Conservation (phyloP, 2,797 vertebrate species). For the Pitangus sulphuratus region DNA sequence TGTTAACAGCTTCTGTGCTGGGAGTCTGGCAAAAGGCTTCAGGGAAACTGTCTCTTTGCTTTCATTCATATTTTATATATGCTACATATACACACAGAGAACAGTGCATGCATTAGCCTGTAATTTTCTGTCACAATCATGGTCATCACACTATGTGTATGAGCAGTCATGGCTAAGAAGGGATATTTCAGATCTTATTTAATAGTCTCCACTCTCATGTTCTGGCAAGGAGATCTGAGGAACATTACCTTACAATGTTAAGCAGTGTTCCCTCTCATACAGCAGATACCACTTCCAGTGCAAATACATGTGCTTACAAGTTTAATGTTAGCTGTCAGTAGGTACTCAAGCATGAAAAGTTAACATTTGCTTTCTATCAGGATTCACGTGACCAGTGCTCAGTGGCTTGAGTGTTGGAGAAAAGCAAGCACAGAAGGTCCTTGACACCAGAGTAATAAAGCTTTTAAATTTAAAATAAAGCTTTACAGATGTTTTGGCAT, state of each 20-base stretch:
- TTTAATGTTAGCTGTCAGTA: slow-evolving; percentile 66
- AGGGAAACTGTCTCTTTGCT: slow-evolving; percentile 20
- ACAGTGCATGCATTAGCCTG: neutral
- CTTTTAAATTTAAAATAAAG: slow-evolving; percentile 48
- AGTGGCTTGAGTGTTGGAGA: slow-evolving; percentile 40
- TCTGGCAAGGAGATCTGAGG: slow-evolving; percentile 42
- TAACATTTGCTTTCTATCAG: slow-evolving; percentile 71
- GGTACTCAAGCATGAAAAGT: slow-evolving; percentile 65
- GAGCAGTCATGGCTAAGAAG: neutral
- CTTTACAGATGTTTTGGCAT: slow-evolving; percentile 54
- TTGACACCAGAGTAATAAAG: slow-evolving; percentile 40
- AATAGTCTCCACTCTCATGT: neutral
- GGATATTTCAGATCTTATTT: neutral
- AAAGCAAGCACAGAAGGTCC: slow-evolving; percentile 39
- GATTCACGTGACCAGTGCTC: slow-evolving; percentile 34
- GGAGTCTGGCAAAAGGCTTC: slow-evolving; percentile 44
- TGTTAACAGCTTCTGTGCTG: slow-evolving; percentile 53
- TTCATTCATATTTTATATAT: slow-evolving; percentile 39
- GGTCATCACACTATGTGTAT: neutral
- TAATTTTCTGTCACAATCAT: slow-evolving; percentile 14
- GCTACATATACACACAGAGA: neutral
- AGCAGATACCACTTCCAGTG: slow-evolving; percentile 49
- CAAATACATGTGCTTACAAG: slow-evolving; percentile 52
- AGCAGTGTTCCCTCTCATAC: neutral
- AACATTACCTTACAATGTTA: slow-evolving; percentile 31